A percentile compares a stretch with the other conserved stretches of the same genome.
Evolutionary conservation across 2,888 invertebrate genomes (phyloP).

Genomic region (Platycheirus albimanus): DNA sequence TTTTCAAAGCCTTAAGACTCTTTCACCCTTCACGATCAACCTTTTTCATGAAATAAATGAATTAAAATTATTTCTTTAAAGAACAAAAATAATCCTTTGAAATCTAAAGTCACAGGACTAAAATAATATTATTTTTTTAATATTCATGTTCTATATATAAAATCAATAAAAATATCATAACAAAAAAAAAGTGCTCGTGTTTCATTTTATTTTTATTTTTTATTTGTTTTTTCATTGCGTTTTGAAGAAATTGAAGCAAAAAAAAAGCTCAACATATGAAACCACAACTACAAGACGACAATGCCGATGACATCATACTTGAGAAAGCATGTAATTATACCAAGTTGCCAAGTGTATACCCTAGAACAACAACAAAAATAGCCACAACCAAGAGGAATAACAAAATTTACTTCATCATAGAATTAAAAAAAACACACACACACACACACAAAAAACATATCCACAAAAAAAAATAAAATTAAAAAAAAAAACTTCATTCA

Average conservation of each 20-base stretch:
- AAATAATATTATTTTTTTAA: too few species aligned
- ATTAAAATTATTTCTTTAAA: too few species aligned
- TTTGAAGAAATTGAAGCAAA: too few species aligned
- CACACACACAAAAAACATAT: slow-evolving; percentile 55
- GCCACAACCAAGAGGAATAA: slow-evolving; percentile 46
- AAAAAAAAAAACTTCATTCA: slow-evolving; percentile 36
- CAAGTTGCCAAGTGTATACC: slow-evolving; percentile 68
- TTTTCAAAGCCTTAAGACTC: too few species aligned
- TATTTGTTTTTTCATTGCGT: slow-evolving; percentile 16
- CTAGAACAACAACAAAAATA: slow-evolving; percentile 50
- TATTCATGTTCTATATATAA: too few species aligned
- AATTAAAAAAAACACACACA: slow-evolving; percentile 17
- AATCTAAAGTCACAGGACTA: too few species aligned
- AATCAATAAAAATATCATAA: slow-evolving; percentile 41
- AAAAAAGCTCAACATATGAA: slow-evolving; percentile 65
- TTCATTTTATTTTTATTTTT: background rate
- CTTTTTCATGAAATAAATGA: too few species aligned
- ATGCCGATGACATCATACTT: slow-evolving; percentile 71
- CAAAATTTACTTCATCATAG: slow-evolving; percentile 61
- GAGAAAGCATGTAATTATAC: slow-evolving; percentile 59
- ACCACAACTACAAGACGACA: slow-evolving; percentile 64
- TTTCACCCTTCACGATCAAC: too few species aligned
- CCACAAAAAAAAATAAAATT: background rate
- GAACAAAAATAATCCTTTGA: too few species aligned
- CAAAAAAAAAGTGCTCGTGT: slow-evolving; percentile 24